A percentile compares a stretch with the other conserved stretches of the same genome.
phyloP scores from a whole-genome alignment of 1,140 invertebrate genomes.

The Zaprionus lachaisei region DNA sequence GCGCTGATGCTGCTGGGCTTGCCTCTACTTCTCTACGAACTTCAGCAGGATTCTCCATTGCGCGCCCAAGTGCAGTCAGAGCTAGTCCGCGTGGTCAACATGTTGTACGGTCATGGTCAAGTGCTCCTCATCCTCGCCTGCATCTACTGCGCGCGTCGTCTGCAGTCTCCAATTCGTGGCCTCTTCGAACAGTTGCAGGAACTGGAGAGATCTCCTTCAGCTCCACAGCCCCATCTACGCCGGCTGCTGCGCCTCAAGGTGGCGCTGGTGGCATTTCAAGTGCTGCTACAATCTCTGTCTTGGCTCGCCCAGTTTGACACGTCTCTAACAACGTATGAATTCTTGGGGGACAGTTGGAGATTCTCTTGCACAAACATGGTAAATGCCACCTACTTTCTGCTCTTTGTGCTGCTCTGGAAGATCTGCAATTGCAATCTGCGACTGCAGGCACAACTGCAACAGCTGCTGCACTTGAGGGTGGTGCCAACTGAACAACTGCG shows the following conservation, averaged over 20 bases:
- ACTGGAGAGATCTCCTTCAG: not conserved
- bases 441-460: not conserved
- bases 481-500: not conserved
- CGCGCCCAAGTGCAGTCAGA: slow-evolving; percentile 1
- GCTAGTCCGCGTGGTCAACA: not conserved
- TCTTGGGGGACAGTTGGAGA: not conserved
- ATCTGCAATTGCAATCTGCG: not conserved
- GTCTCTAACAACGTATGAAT: not conserved
- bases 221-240: not conserved
- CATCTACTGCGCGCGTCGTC: not conserved
- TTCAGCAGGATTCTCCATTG: not conserved
- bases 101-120: not conserved
- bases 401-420: slow-evolving; percentile 14
- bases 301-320: not conserved
- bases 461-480: not conserved
- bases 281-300: not conserved
- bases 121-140: not conserved
- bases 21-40: slow-evolving; percentile 3
- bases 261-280: not conserved
- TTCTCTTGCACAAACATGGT: not conserved
- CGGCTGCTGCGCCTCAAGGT: slow-evolving; percentile 1
- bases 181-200: not conserved
- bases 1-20: not conserved
- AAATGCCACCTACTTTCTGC: slow-evolving; percentile 1
- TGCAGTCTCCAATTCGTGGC: not conserved